These are phyloP conservation scores for Panagrolaimus sp. DNA, from an alignment of 1,140 invertebrate species.

Conservation along the genomic window DNA sequence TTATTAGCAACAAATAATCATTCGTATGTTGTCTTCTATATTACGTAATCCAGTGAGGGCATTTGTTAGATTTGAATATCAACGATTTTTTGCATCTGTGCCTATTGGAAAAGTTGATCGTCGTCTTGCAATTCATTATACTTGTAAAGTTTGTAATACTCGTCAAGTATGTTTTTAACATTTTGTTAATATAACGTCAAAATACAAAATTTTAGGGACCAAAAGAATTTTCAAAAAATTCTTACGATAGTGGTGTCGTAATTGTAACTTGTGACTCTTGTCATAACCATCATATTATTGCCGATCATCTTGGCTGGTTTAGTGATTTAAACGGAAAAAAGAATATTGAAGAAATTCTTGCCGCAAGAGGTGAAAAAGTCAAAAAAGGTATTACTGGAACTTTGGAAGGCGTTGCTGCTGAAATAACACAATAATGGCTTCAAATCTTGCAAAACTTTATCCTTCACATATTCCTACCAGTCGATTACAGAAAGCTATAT, in stretches of 20 bases:
- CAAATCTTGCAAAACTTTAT: slow-evolving; percentile 14
- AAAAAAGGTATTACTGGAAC: slow-evolving; percentile 12
- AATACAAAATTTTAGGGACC: slow-evolving; percentile 51
- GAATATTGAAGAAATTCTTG: slow-evolving; percentile 63
- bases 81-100: background rate
- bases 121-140: slow-evolving; percentile 44
- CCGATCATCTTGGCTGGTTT: slow-evolving; percentile 63
- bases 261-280: slow-evolving; percentile 58
- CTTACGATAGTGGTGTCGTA: slow-evolving; percentile 62
- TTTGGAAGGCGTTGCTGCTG: background rate
- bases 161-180: slow-evolving; percentile 38
- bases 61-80: slow-evolving; percentile 1
- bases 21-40: background rate
- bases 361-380: slow-evolving; percentile 60
- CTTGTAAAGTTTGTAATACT: slow-evolving; percentile 55
- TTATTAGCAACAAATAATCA: too few species aligned
- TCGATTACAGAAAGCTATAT: slow-evolving; percentile 15
- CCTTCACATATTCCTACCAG: slow-evolving; percentile 17
- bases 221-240: slow-evolving; percentile 61
- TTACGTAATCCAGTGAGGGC: background rate
- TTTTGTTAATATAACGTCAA: background rate
- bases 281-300: slow-evolving; percentile 61
- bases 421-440: background rate
- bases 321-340: slow-evolving; percentile 59
- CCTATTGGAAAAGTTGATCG: slow-evolving; percentile 8